These are phyloP conservation scores for Protomyctophum bolini DNA, from an alignment of 2,113 vertebrate genomes.

Conservation along the genomic window DNA sequence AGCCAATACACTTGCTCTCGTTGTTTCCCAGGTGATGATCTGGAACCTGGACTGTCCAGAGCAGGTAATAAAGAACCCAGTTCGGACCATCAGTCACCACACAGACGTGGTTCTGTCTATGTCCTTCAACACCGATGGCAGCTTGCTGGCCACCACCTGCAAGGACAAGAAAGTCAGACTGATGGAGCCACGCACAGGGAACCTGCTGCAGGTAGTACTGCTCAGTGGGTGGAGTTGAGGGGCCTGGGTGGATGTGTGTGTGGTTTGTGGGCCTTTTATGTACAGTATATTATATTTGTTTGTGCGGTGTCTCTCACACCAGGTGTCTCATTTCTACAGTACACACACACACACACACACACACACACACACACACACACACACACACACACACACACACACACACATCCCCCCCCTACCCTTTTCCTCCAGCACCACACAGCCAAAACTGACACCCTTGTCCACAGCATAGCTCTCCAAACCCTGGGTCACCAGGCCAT, in stretches of 20 bases:
- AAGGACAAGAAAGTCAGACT: slow-evolving; percentile 88
- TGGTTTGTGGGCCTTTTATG: background rate
- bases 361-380: too few species aligned
- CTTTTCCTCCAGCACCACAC: slow-evolving; percentile 60
- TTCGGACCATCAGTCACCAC: slow-evolving; percentile 84
- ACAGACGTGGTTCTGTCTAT: slow-evolving; percentile 90
- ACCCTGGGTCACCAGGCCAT: slow-evolving; percentile 44
- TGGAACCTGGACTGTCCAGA: slow-evolving; percentile 88
- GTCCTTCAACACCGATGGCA: slow-evolving; percentile 91
- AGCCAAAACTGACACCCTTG: slow-evolving; percentile 66
- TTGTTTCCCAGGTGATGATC: slow-evolving; percentile 85
- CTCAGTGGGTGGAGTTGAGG: slow-evolving; percentile 2
- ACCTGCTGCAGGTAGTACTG: slow-evolving; percentile 78
- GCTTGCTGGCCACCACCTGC: slow-evolving; percentile 88
- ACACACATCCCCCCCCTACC: background rate
- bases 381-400: slow-evolving; percentile 4
- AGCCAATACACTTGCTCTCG: background rate
- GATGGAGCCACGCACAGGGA: slow-evolving; percentile 82
- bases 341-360: too few species aligned
- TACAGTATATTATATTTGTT: background rate
- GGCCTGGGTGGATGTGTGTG: background rate
- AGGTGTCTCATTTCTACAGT: too few species aligned
- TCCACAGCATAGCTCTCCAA: slow-evolving; percentile 32
- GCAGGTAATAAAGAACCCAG: slow-evolving; percentile 78
- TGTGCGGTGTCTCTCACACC: background rate